A percentile compares a stretch with the other conserved stretches of the same genome.
Evolutionary conservation across 1,140 invertebrate species (phyloP).

Genomic region (Drosophila malerkotliana): DNA sequence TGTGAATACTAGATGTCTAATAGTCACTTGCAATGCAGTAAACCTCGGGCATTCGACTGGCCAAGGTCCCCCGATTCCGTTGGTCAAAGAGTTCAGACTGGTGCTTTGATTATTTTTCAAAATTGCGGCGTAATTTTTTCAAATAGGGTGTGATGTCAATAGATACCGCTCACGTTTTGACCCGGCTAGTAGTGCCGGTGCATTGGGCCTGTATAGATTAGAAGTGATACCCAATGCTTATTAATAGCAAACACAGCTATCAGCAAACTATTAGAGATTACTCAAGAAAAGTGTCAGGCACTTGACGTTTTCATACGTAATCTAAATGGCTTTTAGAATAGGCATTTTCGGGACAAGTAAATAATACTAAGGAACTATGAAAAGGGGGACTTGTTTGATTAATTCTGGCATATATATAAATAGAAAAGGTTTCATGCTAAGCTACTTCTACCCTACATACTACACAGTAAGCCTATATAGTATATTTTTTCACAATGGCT

Average conservation of each 20-base stretch:
- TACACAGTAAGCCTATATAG: too few relatives aligned
- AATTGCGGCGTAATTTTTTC: slow-evolving; percentile 17
- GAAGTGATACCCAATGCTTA: slow-evolving; percentile 6
- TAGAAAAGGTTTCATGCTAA: neutral
- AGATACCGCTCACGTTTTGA: neutral
- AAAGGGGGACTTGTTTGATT: too few relatives aligned
- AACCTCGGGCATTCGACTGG: slow-evolving; percentile 27
- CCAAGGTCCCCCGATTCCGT: slow-evolving; percentile 26
- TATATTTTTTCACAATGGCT: neutral
- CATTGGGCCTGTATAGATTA: slow-evolving; percentile 24
- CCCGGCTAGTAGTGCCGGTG: slow-evolving; percentile 6
- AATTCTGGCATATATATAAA: neutral
- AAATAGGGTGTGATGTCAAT: slow-evolving; percentile 14
- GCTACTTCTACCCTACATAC: too few relatives aligned
- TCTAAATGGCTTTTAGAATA: neutral
- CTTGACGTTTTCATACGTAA: neutral
- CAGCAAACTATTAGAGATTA: slow-evolving; percentile 5
- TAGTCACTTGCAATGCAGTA: slow-evolving; percentile 23
- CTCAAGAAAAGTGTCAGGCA: neutral
- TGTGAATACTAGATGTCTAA: slow-evolving; percentile 4
- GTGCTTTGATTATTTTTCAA: slow-evolving; percentile 20
- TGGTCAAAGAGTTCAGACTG: slow-evolving; percentile 34
- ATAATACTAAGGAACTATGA: neutral
- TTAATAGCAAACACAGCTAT: slow-evolving; percentile 26
- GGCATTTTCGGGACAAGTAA: neutral